Percentiles rank a stretch among this genome's conserved stretches.
These are phyloP conservation scores for Tetanocera ferruginea DNA, from an alignment of 2,888 invertebrate species.

Conservation along the genomic window DNA sequence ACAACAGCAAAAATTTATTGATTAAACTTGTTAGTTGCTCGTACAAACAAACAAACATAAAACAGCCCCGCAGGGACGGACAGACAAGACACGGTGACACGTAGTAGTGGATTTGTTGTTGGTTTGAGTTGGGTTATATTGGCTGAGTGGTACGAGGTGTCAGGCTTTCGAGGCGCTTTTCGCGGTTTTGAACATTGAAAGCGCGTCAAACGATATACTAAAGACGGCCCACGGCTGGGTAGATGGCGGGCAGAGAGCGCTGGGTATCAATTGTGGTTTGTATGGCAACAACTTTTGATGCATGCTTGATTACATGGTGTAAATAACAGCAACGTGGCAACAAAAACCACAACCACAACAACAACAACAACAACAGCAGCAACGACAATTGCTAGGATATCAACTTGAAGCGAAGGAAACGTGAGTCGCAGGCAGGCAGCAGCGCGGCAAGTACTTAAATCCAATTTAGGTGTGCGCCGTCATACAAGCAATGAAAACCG, in stretches of 20 bases:
- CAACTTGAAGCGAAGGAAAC: slow-evolving; percentile 1
- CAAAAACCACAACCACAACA: slow-evolving; percentile 51
- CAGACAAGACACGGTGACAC: slow-evolving; percentile 2
- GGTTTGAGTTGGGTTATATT: background rate
- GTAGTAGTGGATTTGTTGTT: background rate
- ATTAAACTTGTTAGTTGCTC: too few species aligned
- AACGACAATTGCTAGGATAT: slow-evolving; percentile 41
- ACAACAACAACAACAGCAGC: slow-evolving; percentile 41
- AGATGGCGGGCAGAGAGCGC: background rate
- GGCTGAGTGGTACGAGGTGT: background rate
- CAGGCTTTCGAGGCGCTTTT: background rate
- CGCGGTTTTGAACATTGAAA: background rate
- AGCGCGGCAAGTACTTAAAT: slow-evolving; percentile 17
- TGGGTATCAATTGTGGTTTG: slow-evolving; percentile 34
- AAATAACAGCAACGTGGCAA: slow-evolving; percentile 55
- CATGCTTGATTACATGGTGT: slow-evolving; percentile 65
- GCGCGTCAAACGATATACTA: background rate
- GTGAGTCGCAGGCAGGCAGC: slow-evolving; percentile 7
- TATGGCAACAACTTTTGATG: slow-evolving; percentile 50
- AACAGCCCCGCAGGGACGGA: background rate
- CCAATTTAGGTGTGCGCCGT: too few species aligned
- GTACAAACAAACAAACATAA: too few species aligned
- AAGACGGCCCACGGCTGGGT: background rate
- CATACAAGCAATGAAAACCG: background rate
- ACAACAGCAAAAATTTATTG: too few species aligned